Percentiles rank a stretch among this genome's conserved stretches.
phyloP scores from a whole-genome alignment of 2,113 vertebrate genomes.

The Nothobranchius kuhntae region DNA sequence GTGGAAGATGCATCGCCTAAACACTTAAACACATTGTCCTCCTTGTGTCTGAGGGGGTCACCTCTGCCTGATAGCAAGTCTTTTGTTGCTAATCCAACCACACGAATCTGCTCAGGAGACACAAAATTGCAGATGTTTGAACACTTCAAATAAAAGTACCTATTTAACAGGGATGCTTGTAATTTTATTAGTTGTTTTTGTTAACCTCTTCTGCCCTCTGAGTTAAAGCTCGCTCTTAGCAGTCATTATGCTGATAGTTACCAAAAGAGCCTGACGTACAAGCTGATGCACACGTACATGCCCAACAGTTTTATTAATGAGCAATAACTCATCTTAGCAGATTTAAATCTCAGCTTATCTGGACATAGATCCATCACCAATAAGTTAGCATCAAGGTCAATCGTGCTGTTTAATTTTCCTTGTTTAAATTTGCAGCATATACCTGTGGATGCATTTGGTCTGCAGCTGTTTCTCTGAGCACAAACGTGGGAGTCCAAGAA shows the following conservation, averaged over 20 bases:
- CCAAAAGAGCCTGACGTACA: slow-evolving; percentile 1
- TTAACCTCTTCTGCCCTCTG: slow-evolving; percentile 10
- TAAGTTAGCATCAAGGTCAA: neutral
- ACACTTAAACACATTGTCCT: slow-evolving; percentile 18
- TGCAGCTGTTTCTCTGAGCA: slow-evolving; percentile 20
- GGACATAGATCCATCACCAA: too few species aligned
- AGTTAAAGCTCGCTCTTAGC: slow-evolving; percentile 1
- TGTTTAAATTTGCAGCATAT: neutral
- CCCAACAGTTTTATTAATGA: slow-evolving; percentile 29
- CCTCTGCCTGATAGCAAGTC: slow-evolving; percentile 56
- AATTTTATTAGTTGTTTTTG: neutral
- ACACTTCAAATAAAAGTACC: neutral
- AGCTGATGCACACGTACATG: slow-evolving; percentile 21
- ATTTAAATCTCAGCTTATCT: neutral
- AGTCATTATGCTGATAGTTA: slow-evolving; percentile 25
- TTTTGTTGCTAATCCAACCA: slow-evolving; percentile 49
- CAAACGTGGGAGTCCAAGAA: slow-evolving; percentile 46
- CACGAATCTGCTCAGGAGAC: slow-evolving; percentile 23
- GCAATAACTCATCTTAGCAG: neutral
- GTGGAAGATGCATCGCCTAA: slow-evolving; percentile 18
- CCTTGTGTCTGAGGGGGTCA: slow-evolving; percentile 42
- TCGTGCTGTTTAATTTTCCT: neutral
- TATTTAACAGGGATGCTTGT: too few species aligned
- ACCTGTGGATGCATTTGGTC: slow-evolving; percentile 30
- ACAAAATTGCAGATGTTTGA: slow-evolving; percentile 12